Evolutionary conservation across 2,888 invertebrate genomes (phyloP).

Genomic region (Lepidochitona cinerea): DNA sequence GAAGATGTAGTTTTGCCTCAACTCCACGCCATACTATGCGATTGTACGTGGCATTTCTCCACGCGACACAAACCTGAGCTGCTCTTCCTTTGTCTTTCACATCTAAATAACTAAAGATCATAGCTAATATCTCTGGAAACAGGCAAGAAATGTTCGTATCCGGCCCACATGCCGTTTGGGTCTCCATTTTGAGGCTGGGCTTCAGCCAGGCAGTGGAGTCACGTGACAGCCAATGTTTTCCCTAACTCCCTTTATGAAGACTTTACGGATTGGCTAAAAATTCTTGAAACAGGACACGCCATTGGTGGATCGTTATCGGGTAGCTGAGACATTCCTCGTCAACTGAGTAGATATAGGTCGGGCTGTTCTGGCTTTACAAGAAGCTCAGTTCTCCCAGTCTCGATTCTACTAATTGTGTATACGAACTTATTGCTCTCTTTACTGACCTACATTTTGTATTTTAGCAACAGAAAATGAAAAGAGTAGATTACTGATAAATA

Average conservation of each 20-base stretch:
- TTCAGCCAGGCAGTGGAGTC: background rate
- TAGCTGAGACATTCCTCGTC: background rate
- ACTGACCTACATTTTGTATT: too few species aligned
- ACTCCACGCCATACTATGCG: constrained; percentile 95
- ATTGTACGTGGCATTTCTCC: constrained; percentile 94
- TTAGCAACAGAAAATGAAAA: too few species aligned
- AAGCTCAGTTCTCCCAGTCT: too few species aligned
- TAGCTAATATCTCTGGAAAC: constrained; percentile 92
- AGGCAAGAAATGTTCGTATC: constrained; percentile 82
- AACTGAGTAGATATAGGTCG: too few species aligned
- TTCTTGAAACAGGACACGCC: too few species aligned
- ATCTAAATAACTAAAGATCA: constrained; percentile 91
- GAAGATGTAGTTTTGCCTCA: constrained; percentile 90
- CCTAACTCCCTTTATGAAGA: too few species aligned
- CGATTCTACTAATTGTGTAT: too few species aligned
- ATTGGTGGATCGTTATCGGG: background rate
- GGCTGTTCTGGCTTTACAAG: too few species aligned
- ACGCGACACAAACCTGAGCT: constrained; percentile 85
- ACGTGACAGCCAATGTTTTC: constrained; percentile 10
- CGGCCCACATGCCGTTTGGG: constrained; percentile 6
- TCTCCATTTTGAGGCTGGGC: constrained; percentile 35
- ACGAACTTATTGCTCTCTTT: too few species aligned
- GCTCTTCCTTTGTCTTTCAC: constrained; percentile 91
- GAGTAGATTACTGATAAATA: too few species aligned
- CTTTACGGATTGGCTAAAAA: background rate